Percentiles rank a stretch among this genome's conserved stretches.
These are phyloP conservation scores for Oreonectes daqikongensis DNA, from an alignment of 2,797 vertebrate species.

Conservation along the genomic window DNA sequence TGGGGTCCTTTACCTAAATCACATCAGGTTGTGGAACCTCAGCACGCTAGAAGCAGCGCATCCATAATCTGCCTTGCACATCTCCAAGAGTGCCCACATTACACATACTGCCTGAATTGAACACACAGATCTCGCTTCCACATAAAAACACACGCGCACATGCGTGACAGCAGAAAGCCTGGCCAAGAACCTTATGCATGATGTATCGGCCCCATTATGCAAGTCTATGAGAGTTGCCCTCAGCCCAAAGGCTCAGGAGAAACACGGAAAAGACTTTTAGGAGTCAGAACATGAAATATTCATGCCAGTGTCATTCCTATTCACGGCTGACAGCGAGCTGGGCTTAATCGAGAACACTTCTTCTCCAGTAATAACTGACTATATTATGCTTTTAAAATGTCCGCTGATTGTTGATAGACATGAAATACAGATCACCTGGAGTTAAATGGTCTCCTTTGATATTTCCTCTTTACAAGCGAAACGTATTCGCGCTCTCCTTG, in stretches of 20 bases:
- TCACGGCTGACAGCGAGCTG: conserved; percentile 27
- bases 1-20: not conserved
- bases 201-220: conserved; percentile 54
- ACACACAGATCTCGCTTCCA: not conserved
- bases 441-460: conserved; percentile 41
- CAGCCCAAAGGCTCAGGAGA: conserved; percentile 34
- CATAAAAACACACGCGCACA: not conserved
- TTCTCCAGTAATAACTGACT: conserved; percentile 36
- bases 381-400: conserved; percentile 41
- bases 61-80: not conserved
- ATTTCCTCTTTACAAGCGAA: conserved; percentile 8
- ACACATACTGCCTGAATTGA: not conserved
- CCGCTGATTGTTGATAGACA: conserved; percentile 33
- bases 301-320: conserved; percentile 47
- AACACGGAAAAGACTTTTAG: conserved; percentile 42
- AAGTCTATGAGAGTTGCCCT: conserved; percentile 44
- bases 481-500: not conserved
- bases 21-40: not conserved
- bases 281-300: conserved; percentile 53
- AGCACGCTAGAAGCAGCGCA: not conserved
- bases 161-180: not conserved
- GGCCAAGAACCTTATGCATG: conserved; percentile 46
- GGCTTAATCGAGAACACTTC: conserved; percentile 36
- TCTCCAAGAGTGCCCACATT: not conserved
- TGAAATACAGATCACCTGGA: conserved; percentile 25